Evolutionary conservation across 2,888 invertebrate species (phyloP).

Genomic region (Bembecia ichneumoniformis): DNA sequence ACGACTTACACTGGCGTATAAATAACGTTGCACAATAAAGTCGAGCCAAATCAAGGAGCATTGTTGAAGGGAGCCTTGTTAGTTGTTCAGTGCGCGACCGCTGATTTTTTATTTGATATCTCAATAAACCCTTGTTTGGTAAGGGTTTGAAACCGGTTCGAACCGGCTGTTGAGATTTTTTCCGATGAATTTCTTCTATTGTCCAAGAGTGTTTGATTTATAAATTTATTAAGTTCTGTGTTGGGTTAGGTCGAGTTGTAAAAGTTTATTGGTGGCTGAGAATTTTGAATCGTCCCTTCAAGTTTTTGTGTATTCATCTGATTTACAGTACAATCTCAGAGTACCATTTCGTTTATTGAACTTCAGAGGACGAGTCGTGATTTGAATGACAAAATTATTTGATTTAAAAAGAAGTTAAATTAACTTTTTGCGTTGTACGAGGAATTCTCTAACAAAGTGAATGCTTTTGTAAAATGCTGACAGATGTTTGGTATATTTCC

Average conservation of each 20-base stretch:
- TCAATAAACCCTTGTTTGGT: constrained; percentile 57
- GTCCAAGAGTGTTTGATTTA: constrained; percentile 50
- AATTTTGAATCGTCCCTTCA: constrained; percentile 23
- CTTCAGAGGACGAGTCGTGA: neutral
- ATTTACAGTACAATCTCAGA: neutral
- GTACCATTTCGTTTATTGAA: neutral
- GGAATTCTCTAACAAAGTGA: too few relatives aligned
- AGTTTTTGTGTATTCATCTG: constrained; percentile 16
- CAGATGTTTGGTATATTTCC: too few relatives aligned
- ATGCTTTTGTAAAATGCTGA: too few relatives aligned
- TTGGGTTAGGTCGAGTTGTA: constrained; percentile 40
- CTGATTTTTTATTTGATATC: constrained; percentile 72
- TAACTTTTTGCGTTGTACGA: too few relatives aligned
- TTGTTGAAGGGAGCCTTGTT: constrained; percentile 62
- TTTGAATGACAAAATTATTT: neutral
- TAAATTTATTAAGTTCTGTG: constrained; percentile 53
- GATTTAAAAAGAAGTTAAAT: too few relatives aligned
- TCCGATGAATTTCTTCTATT: constrained; percentile 31
- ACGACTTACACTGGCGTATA: constrained; percentile 43
- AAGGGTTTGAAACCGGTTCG: constrained; percentile 46
- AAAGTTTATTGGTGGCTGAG: constrained; percentile 37
- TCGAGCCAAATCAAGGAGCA: constrained; percentile 66
- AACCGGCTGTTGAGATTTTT: constrained; percentile 30
- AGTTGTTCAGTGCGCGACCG: constrained; percentile 50
- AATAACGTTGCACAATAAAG: constrained; percentile 68